These are phyloP conservation scores for Sebastolobus altivelis DNA, from an alignment of 2,797 vertebrate species.

Conservation along the genomic window DNA sequence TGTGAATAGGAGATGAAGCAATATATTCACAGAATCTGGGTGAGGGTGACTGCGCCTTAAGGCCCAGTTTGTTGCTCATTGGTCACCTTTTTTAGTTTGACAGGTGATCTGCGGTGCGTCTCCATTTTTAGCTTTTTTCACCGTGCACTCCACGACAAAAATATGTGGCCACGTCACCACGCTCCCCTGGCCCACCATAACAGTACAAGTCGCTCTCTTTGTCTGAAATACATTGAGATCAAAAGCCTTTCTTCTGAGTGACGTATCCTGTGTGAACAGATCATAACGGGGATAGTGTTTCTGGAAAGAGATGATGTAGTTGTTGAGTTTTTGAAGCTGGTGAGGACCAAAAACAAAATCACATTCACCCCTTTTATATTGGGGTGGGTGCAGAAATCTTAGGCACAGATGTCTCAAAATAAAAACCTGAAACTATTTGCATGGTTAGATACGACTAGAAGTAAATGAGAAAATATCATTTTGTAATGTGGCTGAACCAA, in stretches of 20 bases:
- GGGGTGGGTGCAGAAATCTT: neutral
- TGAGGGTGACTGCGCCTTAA: neutral
- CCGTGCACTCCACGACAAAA: neutral
- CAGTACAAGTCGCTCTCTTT: neutral
- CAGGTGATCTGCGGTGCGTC: neutral
- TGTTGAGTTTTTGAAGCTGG: neutral
- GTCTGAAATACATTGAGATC: neutral
- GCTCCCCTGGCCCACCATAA: neutral
- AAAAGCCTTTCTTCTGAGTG: neutral
- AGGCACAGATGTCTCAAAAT: neutral
- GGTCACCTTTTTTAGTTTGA: neutral
- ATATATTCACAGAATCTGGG: neutral
- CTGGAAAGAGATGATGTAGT: neutral
- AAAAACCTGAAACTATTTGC: neutral
- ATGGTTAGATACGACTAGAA: neutral
- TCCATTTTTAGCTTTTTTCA: neutral
- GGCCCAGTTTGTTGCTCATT: neutral
- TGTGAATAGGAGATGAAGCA: no score
- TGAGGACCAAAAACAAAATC: neutral
- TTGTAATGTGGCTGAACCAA: slow-evolving; percentile 18
- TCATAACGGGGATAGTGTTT: neutral
- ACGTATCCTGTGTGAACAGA: neutral
- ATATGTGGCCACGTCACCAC: neutral
- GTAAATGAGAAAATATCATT: neutral
- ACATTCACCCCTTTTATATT: neutral